Percentiles rank a stretch among this genome's conserved stretches.
phyloP scores from a whole-genome alignment of 2,888 invertebrate genomes.

The Sminthurinus aureus region DNA sequence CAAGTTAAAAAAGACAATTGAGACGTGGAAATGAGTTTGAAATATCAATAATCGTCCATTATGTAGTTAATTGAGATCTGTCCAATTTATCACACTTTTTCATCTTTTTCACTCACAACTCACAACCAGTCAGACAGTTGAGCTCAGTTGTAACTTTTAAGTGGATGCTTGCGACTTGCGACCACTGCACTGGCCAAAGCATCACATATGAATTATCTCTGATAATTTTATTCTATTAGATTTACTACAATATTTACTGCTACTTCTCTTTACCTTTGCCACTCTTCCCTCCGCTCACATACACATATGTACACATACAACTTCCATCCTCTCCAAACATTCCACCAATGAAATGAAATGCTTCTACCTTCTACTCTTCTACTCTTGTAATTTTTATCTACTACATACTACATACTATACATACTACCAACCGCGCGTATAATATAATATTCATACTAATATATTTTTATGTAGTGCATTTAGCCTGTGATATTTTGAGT shows the following conservation, averaged over 20 bases:
- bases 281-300: no score
- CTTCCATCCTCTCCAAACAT: no score
- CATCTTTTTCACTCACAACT: constrained; percentile 46
- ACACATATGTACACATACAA: no score
- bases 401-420: not conserved
- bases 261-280: not conserved
- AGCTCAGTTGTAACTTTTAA: constrained; percentile 31
- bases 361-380: no score
- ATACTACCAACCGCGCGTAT: no score
- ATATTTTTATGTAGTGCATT: not conserved
- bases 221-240: not conserved
- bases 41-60: constrained; percentile 60
- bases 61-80: constrained; percentile 59
- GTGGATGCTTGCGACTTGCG: constrained; percentile 33
- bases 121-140: constrained; percentile 3
- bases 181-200: no score
- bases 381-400: no score
- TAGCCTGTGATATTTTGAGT: not conserved
- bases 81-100: constrained; percentile 57
- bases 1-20: constrained; percentile 12
- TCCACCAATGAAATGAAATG: no score
- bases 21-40: constrained; percentile 35
- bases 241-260: no score
- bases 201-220: not conserved
- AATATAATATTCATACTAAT: no score